phyloP scores from a whole-genome alignment of 2,797 vertebrate species.

The Lacerta agilis region DNA sequence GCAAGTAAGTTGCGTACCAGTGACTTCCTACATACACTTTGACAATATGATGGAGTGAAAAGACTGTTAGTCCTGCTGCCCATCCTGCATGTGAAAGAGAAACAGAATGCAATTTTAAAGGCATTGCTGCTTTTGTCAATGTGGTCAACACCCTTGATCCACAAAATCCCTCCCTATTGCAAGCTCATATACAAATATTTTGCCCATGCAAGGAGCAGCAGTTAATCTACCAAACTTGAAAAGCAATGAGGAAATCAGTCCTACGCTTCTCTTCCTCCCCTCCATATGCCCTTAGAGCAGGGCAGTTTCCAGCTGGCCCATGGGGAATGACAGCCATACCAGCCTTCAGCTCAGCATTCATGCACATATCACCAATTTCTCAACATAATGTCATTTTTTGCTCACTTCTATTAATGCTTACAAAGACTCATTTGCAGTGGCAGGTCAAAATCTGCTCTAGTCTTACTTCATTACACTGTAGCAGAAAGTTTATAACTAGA shows the following conservation, averaged over 20 bases:
- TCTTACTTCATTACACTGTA: too few species aligned
- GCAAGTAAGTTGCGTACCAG: constrained; percentile 77
- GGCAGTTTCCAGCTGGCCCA: not conserved
- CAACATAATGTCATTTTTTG: too few species aligned
- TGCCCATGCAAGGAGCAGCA: not conserved
- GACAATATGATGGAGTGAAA: constrained; percentile 72
- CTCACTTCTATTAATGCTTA: too few species aligned
- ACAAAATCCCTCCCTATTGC: not conserved
- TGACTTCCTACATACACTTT: constrained; percentile 78
- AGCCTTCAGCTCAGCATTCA: too few species aligned
- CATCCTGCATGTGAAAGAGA: constrained; percentile 60
- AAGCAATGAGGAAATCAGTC: not conserved
- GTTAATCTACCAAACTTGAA: not conserved
- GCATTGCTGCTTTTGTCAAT: not conserved
- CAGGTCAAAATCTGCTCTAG: too few species aligned
- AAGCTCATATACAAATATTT: not conserved
- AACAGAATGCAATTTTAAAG: not conserved
- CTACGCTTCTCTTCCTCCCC: not conserved
- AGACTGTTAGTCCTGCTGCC: constrained; percentile 68
- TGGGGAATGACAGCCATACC: not conserved
- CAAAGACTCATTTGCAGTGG: too few species aligned
- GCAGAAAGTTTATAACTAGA: too few species aligned
- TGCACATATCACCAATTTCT: too few species aligned
- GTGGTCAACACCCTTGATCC: not conserved
- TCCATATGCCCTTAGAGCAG: not conserved